Percentiles rank a stretch among this genome's conserved stretches.
These are phyloP conservation scores for Labrus mixtus DNA, from an alignment of 2,113 vertebrate species.

Conservation along the genomic window DNA sequence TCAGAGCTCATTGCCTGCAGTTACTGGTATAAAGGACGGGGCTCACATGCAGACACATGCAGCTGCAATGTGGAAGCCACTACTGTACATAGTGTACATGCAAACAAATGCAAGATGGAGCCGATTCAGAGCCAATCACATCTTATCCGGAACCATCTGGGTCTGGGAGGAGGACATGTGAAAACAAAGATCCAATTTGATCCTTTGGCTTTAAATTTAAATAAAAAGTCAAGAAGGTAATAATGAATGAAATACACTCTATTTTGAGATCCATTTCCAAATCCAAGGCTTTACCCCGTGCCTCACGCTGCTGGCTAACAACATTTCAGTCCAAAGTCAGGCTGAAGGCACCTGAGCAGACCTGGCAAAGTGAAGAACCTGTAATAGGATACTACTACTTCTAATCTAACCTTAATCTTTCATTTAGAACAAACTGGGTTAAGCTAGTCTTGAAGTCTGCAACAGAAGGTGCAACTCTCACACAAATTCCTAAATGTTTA, in stretches of 20 bases:
- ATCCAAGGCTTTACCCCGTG: not conserved
- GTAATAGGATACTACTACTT: conserved; percentile 54
- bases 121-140: not conserved
- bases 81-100: conserved; percentile 11
- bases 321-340: conserved; percentile 21
- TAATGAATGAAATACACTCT: not conserved
- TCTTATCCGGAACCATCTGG: not conserved
- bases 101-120: not conserved
- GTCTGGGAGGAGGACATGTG: not conserved
- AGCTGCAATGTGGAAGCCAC: conserved; percentile 26
- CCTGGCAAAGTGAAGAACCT: conserved; percentile 22
- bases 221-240: not conserved
- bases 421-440: conserved; percentile 51
- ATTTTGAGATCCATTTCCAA: conserved; percentile 29
- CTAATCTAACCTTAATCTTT: conserved; percentile 73
- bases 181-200: not conserved
- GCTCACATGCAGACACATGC: conserved; percentile 29
- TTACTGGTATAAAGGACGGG: not conserved
- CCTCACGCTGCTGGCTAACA: conserved; percentile 10
- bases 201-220: not conserved
- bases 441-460: conserved; percentile 47
- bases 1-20: conserved; percentile 32
- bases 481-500: not conserved
- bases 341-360: conserved; percentile 6
- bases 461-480: conserved; percentile 6